Evolutionary conservation across 92 coral and sea anemone species (phyloP), one percentile per base, ranked within the genome.

Genomic region (Palythoa grandiflora): DNA sequence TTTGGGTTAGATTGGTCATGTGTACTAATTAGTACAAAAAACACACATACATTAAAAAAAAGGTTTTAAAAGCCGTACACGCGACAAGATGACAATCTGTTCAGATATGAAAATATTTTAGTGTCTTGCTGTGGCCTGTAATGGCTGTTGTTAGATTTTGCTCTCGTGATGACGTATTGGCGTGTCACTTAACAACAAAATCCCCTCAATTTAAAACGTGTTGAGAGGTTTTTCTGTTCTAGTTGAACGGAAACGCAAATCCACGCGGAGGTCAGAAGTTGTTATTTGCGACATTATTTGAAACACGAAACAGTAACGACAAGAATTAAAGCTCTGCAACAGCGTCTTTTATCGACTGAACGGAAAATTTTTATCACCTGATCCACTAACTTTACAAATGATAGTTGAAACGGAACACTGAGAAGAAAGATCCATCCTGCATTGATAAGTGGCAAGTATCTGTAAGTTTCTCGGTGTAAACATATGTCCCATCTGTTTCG

Each of bases 201-300:
- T 21, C 20, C 85, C 39, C 73, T 68, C 75, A 50, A 60, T n/a
- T 38, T 60, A 70, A 38, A 66, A 65, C 44, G 85, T 80, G 85
- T 60, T 81, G 86, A 81, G 59, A 81, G 86, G 75, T 48, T 37
- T 80, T 81, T 66, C 75, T 66, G 19, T 47, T 81, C 1, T 81
- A 81, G 66, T 48, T 47, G 86, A 44, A 50, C 86, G 74, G 86
- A 81, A 81, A 14, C 40, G 44, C 60, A 52, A n/a, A 61, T 65
- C 66, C 86, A 66, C 86, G 59, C 61, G 48, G 65, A 81, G 86
- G 86, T 81, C 86, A 79, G 15, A 28, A 38, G 57, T 17, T 50
- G 21, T 73, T 15, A 28, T 14, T 63, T 21, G 61, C 60, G 75
- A 65, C 72, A 38, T 28, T 38, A 13, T 3, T 10, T 14, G 16